These are phyloP conservation scores for Isurus oxyrinchus DNA, from an alignment of 2,113 vertebrate species.

Conservation along the genomic window DNA sequence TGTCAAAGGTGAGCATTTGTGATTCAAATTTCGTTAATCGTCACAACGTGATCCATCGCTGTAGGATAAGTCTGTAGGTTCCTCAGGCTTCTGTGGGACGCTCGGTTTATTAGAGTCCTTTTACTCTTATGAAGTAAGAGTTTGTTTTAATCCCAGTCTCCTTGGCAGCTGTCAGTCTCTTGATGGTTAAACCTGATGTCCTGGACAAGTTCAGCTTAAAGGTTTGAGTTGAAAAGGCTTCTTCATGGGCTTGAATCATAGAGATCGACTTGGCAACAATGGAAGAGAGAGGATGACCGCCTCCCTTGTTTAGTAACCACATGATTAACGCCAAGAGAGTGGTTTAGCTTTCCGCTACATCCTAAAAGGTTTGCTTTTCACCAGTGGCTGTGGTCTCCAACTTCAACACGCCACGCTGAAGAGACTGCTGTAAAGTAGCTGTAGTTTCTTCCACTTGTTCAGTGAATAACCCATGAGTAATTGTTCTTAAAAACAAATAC, in stretches of 20 bases:
- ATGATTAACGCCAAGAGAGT: neutral
- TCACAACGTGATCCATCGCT: neutral
- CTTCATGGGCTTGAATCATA: neutral
- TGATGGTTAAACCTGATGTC: neutral
- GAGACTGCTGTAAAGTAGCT: neutral
- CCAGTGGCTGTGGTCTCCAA: neutral
- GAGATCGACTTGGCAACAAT: neutral
- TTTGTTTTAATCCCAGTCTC: neutral
- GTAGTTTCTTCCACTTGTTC: neutral
- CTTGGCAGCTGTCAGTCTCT: neutral
- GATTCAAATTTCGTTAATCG: neutral
- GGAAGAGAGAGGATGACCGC: neutral
- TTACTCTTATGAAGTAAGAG: neutral
- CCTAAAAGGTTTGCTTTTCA: neutral
- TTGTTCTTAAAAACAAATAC: neutral
- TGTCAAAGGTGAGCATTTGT: constrained; percentile 72
- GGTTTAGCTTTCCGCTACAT: neutral
- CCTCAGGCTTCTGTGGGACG: neutral
- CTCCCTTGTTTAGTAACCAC: neutral
- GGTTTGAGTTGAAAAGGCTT: neutral
- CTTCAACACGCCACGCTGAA: neutral
- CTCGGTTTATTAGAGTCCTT: neutral
- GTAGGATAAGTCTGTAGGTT: neutral
- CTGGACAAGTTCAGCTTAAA: neutral
- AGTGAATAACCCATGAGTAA: neutral